These are phyloP conservation scores for Boleophthalmus pectinirostris DNA, from an alignment of 2,113 vertebrate genomes.

Conservation along the genomic window DNA sequence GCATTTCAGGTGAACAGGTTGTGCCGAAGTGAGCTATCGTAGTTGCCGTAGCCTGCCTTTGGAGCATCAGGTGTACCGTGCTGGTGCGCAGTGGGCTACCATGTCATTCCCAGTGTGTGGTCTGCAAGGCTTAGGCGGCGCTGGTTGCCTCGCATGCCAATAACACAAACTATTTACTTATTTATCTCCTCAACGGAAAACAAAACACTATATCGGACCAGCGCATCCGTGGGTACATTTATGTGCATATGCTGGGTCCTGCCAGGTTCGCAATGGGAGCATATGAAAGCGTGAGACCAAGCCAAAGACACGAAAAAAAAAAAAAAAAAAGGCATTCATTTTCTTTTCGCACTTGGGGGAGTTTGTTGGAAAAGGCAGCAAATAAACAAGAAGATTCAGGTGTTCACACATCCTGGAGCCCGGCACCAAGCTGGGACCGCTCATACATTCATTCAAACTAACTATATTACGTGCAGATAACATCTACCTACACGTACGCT, in stretches of 20 bases:
- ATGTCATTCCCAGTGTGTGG: conserved; percentile 54
- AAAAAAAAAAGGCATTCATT: conserved; percentile 3
- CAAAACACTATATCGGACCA: conserved; percentile 3
- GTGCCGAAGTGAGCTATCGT: conserved; percentile 12
- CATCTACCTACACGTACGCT: conserved; percentile 9
- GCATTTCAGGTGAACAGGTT: conserved; percentile 30
- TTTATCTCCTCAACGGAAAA: conserved; percentile 13
- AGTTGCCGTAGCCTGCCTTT: conserved; percentile 21
- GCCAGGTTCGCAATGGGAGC: conserved; percentile 37
- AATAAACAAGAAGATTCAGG: conserved; percentile 50
- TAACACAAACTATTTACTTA: conserved; percentile 27
- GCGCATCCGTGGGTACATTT: neutral
- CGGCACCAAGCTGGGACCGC: conserved; percentile 14
- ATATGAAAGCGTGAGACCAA: conserved; percentile 21
- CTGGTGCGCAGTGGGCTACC: conserved; percentile 45
- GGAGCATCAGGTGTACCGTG: conserved; percentile 57
- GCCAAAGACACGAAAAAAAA: conserved; percentile 25
- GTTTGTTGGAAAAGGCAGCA: conserved; percentile 25
- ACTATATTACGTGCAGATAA: conserved; percentile 41
- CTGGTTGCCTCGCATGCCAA: conserved; percentile 26
- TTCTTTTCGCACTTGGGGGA: conserved; percentile 38
- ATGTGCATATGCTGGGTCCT: conserved; percentile 32
- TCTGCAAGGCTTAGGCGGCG: conserved; percentile 28
- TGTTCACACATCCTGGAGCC: conserved; percentile 51
- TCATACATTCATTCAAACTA: conserved; percentile 68